phyloP scores from a whole-genome alignment of 2,113 vertebrate genomes.

The Myotis davidii region DNA sequence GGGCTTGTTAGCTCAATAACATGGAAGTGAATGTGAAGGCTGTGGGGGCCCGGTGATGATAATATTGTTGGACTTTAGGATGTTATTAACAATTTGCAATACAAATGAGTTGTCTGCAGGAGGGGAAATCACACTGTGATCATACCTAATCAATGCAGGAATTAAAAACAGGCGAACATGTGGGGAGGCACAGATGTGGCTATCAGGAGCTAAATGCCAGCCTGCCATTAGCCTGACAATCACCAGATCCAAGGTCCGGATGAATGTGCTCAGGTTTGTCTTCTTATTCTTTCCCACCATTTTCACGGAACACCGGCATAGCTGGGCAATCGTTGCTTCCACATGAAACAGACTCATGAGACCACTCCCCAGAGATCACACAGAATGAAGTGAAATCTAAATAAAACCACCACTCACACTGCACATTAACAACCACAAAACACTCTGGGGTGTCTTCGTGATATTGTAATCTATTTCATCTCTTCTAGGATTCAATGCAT shows the following conservation, averaged over 20 bases:
- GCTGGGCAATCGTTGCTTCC: not conserved
- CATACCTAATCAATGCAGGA: slow-evolving; percentile 58
- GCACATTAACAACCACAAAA: not conserved
- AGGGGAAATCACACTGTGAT: slow-evolving; percentile 46
- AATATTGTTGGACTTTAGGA: slow-evolving; percentile 52
- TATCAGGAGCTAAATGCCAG: not conserved
- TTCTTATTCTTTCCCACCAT: not conserved
- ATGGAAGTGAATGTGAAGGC: not conserved
- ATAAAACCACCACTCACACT: not conserved
- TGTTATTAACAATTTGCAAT: slow-evolving; percentile 72
- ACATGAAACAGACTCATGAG: not conserved
- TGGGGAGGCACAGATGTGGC: slow-evolving; percentile 28
- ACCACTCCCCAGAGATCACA: not conserved
- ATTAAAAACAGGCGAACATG: slow-evolving; percentile 38
- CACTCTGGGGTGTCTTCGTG: not conserved
- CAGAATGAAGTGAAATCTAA: not conserved
- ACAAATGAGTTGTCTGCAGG: slow-evolving; percentile 69
- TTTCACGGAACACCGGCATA: not conserved
- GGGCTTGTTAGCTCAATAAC: slow-evolving; percentile 37
- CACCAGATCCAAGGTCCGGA: slow-evolving; percentile 32
- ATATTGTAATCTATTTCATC: not conserved
- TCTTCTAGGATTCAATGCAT: not conserved
- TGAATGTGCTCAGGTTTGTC: not conserved
- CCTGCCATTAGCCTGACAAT: not conserved
- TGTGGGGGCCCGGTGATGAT: not conserved